Percentiles rank a stretch among this genome's conserved stretches.
These are phyloP conservation scores for Scaptodrosophila latifasciaeformis DNA, from an alignment of 2,888 invertebrate genomes.

Conservation along the genomic window DNA sequence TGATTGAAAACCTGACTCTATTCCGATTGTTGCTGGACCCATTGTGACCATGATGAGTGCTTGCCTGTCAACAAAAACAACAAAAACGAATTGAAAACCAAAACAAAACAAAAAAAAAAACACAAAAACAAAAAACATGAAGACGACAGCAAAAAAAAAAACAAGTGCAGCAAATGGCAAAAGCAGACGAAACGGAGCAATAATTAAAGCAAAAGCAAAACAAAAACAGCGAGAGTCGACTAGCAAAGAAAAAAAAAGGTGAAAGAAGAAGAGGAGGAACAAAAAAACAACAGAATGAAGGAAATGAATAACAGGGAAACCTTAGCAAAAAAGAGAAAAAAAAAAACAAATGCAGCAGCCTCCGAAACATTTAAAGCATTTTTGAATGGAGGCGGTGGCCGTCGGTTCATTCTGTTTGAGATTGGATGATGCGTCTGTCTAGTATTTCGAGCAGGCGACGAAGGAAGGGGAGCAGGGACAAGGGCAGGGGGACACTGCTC, in stretches of 20 bases:
- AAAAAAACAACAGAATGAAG: conserved; percentile 12
- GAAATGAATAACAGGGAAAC: conserved; percentile 19
- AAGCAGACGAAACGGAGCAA: conserved; percentile 63
- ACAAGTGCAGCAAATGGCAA: conserved; percentile 45
- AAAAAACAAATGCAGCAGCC: too few relatives aligned
- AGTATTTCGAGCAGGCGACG: too few relatives aligned
- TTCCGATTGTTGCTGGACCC: too few relatives aligned
- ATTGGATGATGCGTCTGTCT: too few relatives aligned
- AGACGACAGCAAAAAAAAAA: conserved; percentile 17
- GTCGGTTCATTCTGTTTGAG: too few relatives aligned
- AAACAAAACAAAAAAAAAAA: conserved; percentile 27
- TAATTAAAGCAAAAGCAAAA: conserved; percentile 57
- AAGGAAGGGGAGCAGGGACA: too few relatives aligned
- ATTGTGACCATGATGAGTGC: neutral
- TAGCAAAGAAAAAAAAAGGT: conserved; percentile 15
- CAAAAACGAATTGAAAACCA: conserved; percentile 24
- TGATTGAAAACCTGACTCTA: conserved; percentile 18
- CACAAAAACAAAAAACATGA: conserved; percentile 6
- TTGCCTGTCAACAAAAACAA: conserved; percentile 17
- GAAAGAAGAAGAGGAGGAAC: conserved; percentile 24
- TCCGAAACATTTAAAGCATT: too few relatives aligned
- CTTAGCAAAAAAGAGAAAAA: conserved; percentile 39
- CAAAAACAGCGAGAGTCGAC: conserved; percentile 23
- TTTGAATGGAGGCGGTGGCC: conserved; percentile 20
- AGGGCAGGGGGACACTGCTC: neutral